These are phyloP conservation scores for Muntiacus muntjak DNA, from an alignment of 2,113 vertebrate genomes.

Conservation along the genomic window DNA sequence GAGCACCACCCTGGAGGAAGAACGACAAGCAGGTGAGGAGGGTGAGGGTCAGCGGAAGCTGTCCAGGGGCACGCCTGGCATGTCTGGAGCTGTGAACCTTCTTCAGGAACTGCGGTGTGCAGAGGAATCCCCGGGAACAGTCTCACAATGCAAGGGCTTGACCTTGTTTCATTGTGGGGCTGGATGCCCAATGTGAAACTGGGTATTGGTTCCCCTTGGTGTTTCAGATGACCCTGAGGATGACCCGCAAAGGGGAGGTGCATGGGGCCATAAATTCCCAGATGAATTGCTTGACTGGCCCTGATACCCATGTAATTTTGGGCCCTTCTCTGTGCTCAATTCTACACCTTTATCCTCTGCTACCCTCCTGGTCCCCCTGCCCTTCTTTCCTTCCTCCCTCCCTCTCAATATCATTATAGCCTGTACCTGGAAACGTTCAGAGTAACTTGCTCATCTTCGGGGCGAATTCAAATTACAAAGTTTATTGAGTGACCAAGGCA, in stretches of 20 bases:
- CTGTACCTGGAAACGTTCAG: neutral
- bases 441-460: neutral
- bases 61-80: neutral
- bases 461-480: neutral
- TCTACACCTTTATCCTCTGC: neutral
- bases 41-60: neutral
- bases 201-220: neutral
- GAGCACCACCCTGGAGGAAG: conserved; percentile 73
- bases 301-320: neutral
- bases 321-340: neutral
- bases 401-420: neutral
- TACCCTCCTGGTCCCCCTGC: neutral
- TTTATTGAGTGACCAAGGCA: neutral
- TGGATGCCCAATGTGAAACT: neutral
- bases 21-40: conserved; percentile 71
- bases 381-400: neutral
- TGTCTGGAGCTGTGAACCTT: neutral
- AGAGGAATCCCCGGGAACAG: neutral
- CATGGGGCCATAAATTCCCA: neutral
- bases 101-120: neutral
- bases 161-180: neutral
- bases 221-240: neutral
- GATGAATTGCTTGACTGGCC: neutral
- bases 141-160: neutral
- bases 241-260: rapidly evolving